Conservation (phyloP, 2,888 invertebrate genomes). For the Kuschelorhynchus macadamiae region DNA sequence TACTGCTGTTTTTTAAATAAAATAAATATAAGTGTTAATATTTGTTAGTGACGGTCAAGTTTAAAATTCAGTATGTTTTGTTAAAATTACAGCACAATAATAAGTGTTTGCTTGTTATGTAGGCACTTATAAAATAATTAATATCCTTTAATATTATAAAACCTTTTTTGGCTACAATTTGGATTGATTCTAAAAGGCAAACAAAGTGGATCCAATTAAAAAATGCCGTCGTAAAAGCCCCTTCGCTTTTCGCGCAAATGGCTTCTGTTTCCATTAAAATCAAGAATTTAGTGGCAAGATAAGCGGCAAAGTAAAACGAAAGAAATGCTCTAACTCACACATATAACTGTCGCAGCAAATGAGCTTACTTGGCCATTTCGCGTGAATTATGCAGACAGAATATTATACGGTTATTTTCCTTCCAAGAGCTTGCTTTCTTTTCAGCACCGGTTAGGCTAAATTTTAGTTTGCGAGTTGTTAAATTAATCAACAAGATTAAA, state of each 20-base stretch:
- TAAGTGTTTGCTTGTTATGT: too few relatives aligned
- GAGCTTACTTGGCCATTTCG: slow-evolving; percentile 66
- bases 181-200: too few relatives aligned
- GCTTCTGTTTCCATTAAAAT: slow-evolving; percentile 72
- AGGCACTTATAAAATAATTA: too few relatives aligned
- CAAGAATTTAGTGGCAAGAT: slow-evolving; percentile 73
- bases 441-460: neutral
- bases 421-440: slow-evolving; percentile 41
- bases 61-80: too few relatives aligned
- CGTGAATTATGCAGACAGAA: slow-evolving; percentile 64
- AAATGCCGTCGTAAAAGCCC: slow-evolving; percentile 65
- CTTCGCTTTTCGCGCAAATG: slow-evolving; percentile 60
- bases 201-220: slow-evolving; percentile 68
- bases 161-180: too few relatives aligned
- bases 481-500: neutral
- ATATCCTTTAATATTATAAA: too few relatives aligned
- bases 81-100: too few relatives aligned
- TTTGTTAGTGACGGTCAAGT: too few relatives aligned
- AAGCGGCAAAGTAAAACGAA: slow-evolving; percentile 69
- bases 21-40: too few relatives aligned
- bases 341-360: slow-evolving; percentile 67
- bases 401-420: slow-evolving; percentile 62
- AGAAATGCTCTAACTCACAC: slow-evolving; percentile 68
- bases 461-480: neutral
- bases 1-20: too few relatives aligned